Evolutionary conservation across 1,140 invertebrate species (phyloP).

Genomic region (Aphaenogaster floridana): DNA sequence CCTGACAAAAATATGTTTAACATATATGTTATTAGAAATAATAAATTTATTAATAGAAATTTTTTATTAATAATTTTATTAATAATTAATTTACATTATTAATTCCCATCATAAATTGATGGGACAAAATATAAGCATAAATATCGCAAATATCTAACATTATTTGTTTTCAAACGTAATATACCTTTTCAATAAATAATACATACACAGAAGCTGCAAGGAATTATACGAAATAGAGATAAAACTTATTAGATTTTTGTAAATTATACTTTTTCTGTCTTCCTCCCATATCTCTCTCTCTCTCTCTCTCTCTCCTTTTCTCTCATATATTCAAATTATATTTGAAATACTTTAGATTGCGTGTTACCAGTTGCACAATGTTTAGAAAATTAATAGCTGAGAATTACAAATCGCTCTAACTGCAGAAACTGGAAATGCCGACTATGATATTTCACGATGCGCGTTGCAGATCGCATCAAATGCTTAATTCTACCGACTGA

Average conservation of each 20-base stretch:
- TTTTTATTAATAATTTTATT: background rate
- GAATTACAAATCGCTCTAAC: conserved; percentile 31
- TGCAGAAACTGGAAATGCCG: conserved; percentile 27
- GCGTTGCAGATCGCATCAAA: conserved; percentile 52
- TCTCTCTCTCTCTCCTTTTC: background rate
- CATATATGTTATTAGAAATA: background rate
- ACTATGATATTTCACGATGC: conserved; percentile 58
- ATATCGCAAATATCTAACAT: background rate
- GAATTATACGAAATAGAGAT: background rate
- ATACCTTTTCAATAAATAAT: background rate
- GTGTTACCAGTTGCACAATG: conserved; percentile 1
- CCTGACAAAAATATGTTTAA: background rate
- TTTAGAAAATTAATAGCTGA: conserved; percentile 22
- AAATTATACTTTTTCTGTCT: background rate
- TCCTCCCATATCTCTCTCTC: background rate
- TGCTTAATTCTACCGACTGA: conserved; percentile 59
- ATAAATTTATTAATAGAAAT: background rate
- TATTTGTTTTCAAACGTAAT: background rate
- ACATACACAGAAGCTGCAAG: background rate
- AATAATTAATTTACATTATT: background rate
- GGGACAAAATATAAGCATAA: background rate
- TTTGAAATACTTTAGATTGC: conserved; percentile 1
- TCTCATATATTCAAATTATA: background rate
- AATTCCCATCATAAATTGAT: background rate
- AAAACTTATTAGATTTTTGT: background rate